phyloP scores from a whole-genome alignment of 35 echinoderm and acorn worm species.

The Holothuria glaberrima region DNA sequence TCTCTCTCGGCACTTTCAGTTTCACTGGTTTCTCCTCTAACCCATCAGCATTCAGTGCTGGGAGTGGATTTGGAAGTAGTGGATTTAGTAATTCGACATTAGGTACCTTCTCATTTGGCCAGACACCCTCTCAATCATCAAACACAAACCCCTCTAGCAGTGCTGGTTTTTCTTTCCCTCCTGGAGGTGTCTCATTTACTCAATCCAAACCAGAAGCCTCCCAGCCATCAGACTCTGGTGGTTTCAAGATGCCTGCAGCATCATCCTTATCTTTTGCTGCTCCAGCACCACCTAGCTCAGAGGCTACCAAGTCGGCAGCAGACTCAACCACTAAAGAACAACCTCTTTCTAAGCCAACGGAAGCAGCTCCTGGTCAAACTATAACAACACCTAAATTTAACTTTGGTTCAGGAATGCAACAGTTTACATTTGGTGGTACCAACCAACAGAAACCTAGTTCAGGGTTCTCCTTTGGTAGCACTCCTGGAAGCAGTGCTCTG shows the following conservation, averaged over 20 bases:
- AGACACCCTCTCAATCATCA: background rate
- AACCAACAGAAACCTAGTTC: background rate
- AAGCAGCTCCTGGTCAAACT: too few species aligned
- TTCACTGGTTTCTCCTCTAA: background rate
- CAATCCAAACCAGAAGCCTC: background rate
- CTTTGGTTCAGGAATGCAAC: too few species aligned
- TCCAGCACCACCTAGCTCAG: too few species aligned
- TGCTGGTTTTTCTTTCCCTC: background rate
- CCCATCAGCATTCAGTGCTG: constrained; percentile 41
- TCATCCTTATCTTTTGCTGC: too few species aligned
- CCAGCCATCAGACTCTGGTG: too few species aligned
- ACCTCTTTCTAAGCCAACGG: too few species aligned
- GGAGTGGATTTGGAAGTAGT: background rate
- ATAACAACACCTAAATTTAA: too few species aligned
- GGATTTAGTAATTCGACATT: background rate
- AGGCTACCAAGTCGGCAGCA: too few species aligned
- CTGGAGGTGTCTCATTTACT: background rate
- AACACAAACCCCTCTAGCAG: background rate
- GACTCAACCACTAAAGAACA: background rate
- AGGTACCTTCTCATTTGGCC: background rate
- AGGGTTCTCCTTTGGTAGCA: background rate
- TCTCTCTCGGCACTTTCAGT: too few species aligned
- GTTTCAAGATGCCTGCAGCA: too few species aligned
- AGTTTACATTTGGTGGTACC: too few species aligned
- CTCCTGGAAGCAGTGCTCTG: background rate